Conservation (phyloP, 2,113 vertebrate species). For the Indri indri region DNA sequence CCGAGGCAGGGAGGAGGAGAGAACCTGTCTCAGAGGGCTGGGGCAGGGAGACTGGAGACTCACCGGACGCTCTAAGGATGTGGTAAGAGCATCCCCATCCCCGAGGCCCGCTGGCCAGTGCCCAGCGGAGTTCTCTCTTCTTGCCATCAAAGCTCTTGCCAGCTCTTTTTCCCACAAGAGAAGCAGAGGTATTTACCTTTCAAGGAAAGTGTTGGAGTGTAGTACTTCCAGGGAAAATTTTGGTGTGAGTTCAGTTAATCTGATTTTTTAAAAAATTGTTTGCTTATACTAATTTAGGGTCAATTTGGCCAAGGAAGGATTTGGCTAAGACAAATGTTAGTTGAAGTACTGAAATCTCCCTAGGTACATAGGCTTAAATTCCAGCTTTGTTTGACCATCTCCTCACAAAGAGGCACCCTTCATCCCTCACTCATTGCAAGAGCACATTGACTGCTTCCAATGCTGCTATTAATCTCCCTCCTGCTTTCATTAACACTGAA, state of each 20-base stretch:
- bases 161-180: background rate
- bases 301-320: background rate
- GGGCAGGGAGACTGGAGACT: too few relatives aligned
- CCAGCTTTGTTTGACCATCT: background rate
- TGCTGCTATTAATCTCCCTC: background rate
- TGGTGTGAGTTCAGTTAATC: background rate
- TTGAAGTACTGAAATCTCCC: background rate
- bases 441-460: background rate
- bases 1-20: background rate
- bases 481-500: background rate
- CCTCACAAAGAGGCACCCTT: background rate
- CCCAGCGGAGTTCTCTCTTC: background rate
- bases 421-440: background rate
- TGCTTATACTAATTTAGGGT: background rate
- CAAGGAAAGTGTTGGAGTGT: background rate
- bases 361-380: background rate
- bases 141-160: background rate
- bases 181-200: background rate
- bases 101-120: rapidly evolving
- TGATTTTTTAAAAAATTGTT: background rate
- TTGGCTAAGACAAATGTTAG: slow-evolving; percentile 49
- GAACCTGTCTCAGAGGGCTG: background rate
- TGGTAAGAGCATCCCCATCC: background rate
- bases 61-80: background rate
- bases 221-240: background rate